Base-by-base conservation (phyloP, 2,888 invertebrate species). In the Empis stercorea region DNA sequence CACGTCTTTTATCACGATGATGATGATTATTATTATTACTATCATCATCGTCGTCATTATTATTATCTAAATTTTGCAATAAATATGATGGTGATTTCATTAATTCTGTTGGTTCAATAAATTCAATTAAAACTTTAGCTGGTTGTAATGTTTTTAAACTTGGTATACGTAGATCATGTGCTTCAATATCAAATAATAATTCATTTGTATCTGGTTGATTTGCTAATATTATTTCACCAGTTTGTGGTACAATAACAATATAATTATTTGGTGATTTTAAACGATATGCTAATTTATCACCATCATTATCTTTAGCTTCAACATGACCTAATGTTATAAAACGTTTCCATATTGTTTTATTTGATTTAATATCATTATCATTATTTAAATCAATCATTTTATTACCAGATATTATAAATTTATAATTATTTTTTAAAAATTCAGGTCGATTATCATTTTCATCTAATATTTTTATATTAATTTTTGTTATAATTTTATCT, bases 361-460 rank as follows among this genome's bases (percentile, higher is more conserved):
- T 10, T 39, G 16, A 10, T 11, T 3, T 39, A 39, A 20, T 39
- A 16, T 11, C 10, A 10, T 4, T 17, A 40, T 40, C n/a, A 37
- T 14, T 15, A 34, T 34, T 69, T 52, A 72, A 71, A 59, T 75
- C 77, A 20, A 74, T 71, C 4, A 71, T 50, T 34, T 72, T 71
- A 47, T 78, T 78, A 34, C 82, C 82, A 47, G 80, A 80, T 30
- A 85, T 73, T 57, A 81, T 73, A 62, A 91, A 92, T 56, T 81
- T 78, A 64, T 92, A 92, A 43, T 84, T 74, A 49, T 78, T 76
- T 54, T 83, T 78, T 36, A 81, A 80, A 65, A 94, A 93, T 34
- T 84, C 74, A 1, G 94, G 95, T 51, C 84, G 80, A 65, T 95
- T 94, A 67, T 95, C 95, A 65, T 95, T 95, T 64, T 87, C 87